Percentiles rank a stretch among this genome's conserved stretches.
phyloP scores from a whole-genome alignment of 2,797 vertebrate species.

The Cyprinodon diabolis region DNA sequence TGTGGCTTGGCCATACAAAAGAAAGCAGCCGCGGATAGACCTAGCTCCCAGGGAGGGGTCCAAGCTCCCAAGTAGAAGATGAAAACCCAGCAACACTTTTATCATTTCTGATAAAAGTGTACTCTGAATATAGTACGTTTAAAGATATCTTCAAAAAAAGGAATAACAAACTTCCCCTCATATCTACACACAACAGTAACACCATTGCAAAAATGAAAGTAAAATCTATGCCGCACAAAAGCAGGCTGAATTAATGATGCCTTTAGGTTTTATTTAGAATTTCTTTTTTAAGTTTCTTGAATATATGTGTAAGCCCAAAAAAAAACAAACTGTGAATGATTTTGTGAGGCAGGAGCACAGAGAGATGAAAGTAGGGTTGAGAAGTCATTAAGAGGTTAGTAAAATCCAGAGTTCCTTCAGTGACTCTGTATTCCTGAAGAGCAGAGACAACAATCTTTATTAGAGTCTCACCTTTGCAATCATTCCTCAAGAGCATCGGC shows the following conservation, averaged over 20 bases:
- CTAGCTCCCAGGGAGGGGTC: slow-evolving; percentile 29
- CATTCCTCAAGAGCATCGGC: slow-evolving; percentile 67
- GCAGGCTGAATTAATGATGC: slow-evolving; percentile 1
- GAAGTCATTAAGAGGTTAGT: slow-evolving; percentile 53
- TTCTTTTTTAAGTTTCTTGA: background rate
- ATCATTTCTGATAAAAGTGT: slow-evolving; percentile 45
- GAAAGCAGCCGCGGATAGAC: slow-evolving; percentile 30
- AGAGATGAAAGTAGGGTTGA: background rate
- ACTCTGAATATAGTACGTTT: slow-evolving; percentile 32
- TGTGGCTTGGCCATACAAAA: slow-evolving; percentile 31
- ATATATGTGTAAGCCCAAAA: slow-evolving; percentile 1
- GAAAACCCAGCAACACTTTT: slow-evolving; percentile 40
- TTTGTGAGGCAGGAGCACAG: background rate
- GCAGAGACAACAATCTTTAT: slow-evolving; percentile 58
- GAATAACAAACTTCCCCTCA: slow-evolving; percentile 7
- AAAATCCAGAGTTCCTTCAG: slow-evolving; percentile 57
- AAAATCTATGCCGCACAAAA: slow-evolving; percentile 7
- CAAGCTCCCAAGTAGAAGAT: slow-evolving; percentile 36
- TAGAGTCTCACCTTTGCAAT: slow-evolving; percentile 66
- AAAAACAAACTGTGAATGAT: background rate
- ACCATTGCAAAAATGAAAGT: background rate
- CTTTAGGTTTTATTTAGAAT: slow-evolving; percentile 11
- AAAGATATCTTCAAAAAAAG: slow-evolving; percentile 26
- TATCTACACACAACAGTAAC: slow-evolving; percentile 1
- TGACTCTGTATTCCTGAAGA: slow-evolving; percentile 32